These are phyloP conservation scores for Typhlichthys eigenmanni DNA, from an alignment of 2,797 vertebrate species.

Conservation along the genomic window DNA sequence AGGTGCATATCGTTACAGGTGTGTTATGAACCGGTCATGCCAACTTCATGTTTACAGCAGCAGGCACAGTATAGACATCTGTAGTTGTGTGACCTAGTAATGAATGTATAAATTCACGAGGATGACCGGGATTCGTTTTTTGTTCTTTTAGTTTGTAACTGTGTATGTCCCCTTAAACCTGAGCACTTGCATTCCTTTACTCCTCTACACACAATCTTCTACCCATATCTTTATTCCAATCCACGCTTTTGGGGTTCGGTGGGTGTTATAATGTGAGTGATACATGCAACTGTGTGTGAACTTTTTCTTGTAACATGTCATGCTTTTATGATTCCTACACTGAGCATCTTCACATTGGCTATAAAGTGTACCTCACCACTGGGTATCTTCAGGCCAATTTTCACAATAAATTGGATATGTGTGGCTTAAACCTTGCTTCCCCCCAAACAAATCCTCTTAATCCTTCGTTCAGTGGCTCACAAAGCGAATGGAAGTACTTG, in stretches of 20 bases:
- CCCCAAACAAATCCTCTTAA: neutral
- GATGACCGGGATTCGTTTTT: no score
- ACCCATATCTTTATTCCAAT: no score
- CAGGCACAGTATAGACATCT: neutral
- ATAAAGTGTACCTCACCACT: conserved; percentile 46
- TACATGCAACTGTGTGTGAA: no score
- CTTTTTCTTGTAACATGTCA: no score
- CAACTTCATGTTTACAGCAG: conserved; percentile 4
- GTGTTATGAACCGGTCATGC: conserved; percentile 6
- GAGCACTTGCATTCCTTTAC: no score
- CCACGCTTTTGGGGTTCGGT: no score
- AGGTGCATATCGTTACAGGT: conserved; percentile 20
- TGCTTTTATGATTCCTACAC: conserved; percentile 57
- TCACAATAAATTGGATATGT: neutral
- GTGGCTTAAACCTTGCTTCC: neutral
- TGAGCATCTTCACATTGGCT: conserved; percentile 42
- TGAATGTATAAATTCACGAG: no score
- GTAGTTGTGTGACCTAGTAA: no score
- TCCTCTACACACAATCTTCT: no score
- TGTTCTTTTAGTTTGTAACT: neutral
- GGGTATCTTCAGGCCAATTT: conserved; percentile 23
- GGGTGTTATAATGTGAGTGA: no score
- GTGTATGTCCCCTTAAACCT: no score
- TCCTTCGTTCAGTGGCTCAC: neutral
- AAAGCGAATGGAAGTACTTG: neutral